Percentiles rank a stretch among this genome's conserved stretches.
Conservation (phyloP, 1,140 invertebrate species). For the Acromyrmex charruanus region DNA sequence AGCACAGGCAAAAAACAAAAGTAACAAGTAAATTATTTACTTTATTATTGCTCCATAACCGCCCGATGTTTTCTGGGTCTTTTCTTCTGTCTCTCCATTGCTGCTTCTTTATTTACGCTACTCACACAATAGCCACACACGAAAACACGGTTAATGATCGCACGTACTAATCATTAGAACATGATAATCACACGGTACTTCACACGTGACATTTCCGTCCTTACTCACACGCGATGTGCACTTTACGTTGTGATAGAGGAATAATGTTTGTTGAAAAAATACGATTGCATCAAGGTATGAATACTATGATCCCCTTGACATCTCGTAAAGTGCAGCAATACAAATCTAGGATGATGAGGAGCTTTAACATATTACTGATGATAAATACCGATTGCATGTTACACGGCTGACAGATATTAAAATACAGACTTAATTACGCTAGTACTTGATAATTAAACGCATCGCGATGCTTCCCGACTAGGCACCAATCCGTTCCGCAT, state of each 20-base stretch:
- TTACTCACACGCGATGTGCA: constrained; percentile 7
- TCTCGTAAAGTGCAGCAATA: background rate
- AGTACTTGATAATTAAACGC: constrained; percentile 6
- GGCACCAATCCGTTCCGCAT: constrained; percentile 13
- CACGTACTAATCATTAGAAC: constrained; percentile 11
- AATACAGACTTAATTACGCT: background rate
- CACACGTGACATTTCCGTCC: background rate
- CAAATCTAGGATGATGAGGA: background rate
- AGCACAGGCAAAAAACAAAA: background rate
- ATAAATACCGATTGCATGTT: background rate
- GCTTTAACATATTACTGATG: constrained; percentile 1
- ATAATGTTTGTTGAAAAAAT: constrained; percentile 19
- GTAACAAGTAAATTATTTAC: background rate
- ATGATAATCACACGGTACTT: constrained; percentile 4
- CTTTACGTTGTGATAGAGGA: background rate
- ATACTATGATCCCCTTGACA: background rate
- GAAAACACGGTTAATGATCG: constrained; percentile 8
- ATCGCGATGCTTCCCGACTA: background rate
- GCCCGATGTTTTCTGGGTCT: background rate
- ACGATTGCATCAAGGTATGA: background rate
- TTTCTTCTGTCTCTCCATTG: background rate
- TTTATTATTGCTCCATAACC: background rate
- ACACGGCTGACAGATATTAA: background rate
- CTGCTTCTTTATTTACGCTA: background rate
- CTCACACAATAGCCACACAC: background rate